Conservation (phyloP, 2,113 vertebrate genomes). For the Cheirogaleus medius region DNA sequence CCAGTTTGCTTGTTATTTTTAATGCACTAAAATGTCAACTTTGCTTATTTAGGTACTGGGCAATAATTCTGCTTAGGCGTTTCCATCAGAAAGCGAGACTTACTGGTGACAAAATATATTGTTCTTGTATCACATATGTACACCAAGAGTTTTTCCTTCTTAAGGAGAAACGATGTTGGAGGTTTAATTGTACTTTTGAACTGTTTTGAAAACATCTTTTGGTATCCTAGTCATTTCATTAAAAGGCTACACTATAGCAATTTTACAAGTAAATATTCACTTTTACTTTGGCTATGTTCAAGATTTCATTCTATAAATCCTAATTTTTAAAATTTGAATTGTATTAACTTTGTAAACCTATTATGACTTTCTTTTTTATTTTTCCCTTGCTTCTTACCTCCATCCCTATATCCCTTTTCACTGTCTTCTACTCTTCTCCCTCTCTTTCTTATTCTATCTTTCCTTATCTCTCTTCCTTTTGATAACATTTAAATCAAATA, state of each 20-base stretch:
- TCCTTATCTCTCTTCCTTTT: neutral
- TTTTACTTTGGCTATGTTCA: neutral
- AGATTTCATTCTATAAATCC: neutral
- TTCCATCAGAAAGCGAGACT: slow-evolving; percentile 7
- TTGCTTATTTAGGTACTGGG: neutral
- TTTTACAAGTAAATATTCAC: neutral
- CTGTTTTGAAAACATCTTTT: neutral
- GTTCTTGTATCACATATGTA: neutral
- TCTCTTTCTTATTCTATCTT: neutral
- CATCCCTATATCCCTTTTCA: accelerated
- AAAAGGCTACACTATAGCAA: neutral
- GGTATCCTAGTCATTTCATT: neutral
- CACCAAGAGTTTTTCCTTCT: neutral
- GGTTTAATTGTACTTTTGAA: neutral
- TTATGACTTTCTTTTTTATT: neutral
- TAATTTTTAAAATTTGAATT: neutral
- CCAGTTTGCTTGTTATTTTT: slow-evolving; percentile 13
- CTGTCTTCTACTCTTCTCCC: neutral
- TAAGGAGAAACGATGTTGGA: slow-evolving; percentile 16
- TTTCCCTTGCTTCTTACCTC: neutral
- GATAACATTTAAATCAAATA: neutral
- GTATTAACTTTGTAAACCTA: neutral
- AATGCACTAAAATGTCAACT: slow-evolving; percentile 19
- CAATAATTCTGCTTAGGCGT: neutral
- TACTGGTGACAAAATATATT: neutral